Evolutionary conservation across 2,888 invertebrate species (phyloP), one percentile per base, ranked within the genome.

Genomic region (Amphipoea lucens): DNA sequence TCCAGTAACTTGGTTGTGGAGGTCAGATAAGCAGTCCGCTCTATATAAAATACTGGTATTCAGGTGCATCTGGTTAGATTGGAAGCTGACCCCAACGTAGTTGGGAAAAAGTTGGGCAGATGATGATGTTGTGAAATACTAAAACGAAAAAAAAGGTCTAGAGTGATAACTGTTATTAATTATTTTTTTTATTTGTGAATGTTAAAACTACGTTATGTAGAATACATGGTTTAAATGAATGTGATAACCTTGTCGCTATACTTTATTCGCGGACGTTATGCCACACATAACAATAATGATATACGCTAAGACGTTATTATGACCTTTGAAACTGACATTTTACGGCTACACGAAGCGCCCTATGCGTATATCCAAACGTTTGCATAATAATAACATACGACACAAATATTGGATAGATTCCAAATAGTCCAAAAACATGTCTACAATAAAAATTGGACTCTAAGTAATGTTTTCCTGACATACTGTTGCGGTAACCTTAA

Each of bases 271-370:
- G 29, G 60, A 20, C 11, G 6, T 69, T 69, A 23, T 54, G 20
- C n/a, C 20, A 42, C 40, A n/a, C 40, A 40, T 66, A 62, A 42
- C 20, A 60, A 40, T 71, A 62, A 48, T 62, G 17, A 9, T 51
- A 40, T 60, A 42, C 14, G 29, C 71, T 57, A 74, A 84, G 74
- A 71, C 71, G 54, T 14, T 79, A n/a, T 70, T 29, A 71, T 60
- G 70, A 74, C 82, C 82, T 79, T 84, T 79, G 17, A n/a, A 54
- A 14, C 65, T 85, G 85, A 62, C 81, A 81, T 83, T 83, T 76
- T 51, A 81, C 60, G 71, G 62, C 48, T 36, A 40, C n/a, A 48
- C 20, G 54, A 75, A 74, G 45, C 63, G 80, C 74, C 62, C 42
- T 48, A 40, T 65, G 40, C 54, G 65, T 63, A 63, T 42, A 54